These are phyloP conservation scores for Odontesthes bonariensis DNA, from an alignment of 2,113 vertebrate genomes.

Conservation along the genomic window DNA sequence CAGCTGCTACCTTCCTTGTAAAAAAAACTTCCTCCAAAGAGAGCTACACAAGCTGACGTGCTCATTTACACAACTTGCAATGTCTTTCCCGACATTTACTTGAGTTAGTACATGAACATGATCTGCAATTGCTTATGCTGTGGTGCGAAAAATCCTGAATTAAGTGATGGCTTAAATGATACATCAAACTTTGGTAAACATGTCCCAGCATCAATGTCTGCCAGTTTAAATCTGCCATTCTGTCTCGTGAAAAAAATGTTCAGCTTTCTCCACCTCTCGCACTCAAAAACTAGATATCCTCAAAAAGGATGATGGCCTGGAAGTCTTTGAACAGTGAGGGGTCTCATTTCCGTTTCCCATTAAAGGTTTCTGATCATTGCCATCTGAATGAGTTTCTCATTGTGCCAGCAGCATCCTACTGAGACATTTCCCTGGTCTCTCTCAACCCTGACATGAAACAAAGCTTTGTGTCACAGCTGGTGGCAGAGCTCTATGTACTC, in stretches of 20 bases:
- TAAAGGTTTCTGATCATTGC: constrained; percentile 62
- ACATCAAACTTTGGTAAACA: background rate
- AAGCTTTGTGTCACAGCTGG: constrained; percentile 53
- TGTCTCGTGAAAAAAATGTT: constrained; percentile 19
- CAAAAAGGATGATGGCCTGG: constrained; percentile 29
- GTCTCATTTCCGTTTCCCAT: constrained; percentile 59
- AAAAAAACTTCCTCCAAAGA: constrained; percentile 18
- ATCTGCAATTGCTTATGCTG: constrained; percentile 5
- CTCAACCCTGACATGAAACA: constrained; percentile 66
- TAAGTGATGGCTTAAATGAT: background rate
- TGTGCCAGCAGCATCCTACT: constrained; percentile 47
- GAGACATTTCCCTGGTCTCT: constrained; percentile 47
- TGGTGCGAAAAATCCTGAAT: background rate
- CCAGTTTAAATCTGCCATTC: constrained; percentile 9
- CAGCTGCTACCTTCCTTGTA: constrained; percentile 47
- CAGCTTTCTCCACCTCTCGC: background rate
- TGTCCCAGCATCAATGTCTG: background rate
- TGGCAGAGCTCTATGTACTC: constrained; percentile 11
- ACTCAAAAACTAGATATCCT: constrained; percentile 7
- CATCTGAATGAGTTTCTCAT: constrained; percentile 50
- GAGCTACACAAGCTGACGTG: constrained; percentile 6
- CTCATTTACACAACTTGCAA: background rate
- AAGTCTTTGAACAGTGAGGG: constrained; percentile 51
- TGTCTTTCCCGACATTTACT: background rate
- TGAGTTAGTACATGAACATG: background rate